Conservation (phyloP, 2,113 vertebrate genomes). For the Clupea harengus region DNA sequence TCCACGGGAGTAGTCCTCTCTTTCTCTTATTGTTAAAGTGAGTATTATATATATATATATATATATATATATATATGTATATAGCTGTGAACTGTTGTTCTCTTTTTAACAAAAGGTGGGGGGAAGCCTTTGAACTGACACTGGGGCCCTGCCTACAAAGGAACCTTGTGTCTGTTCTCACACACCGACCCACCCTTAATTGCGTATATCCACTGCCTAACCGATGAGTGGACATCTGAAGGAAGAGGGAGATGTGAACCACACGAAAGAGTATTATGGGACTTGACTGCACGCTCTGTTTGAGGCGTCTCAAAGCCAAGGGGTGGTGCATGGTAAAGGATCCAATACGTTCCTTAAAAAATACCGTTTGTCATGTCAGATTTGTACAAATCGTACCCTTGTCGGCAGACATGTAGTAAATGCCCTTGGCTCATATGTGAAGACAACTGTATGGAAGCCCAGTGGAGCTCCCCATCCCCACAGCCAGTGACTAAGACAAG, state of each 20-base stretch:
- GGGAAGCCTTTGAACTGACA: slow-evolving; percentile 59
- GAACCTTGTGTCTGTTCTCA: slow-evolving; percentile 43
- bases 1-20: slow-evolving; percentile 38
- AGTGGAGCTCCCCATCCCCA: background rate
- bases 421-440: background rate
- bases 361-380: background rate
- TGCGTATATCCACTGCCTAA: slow-evolving; percentile 10
- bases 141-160: slow-evolving; percentile 50
- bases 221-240: slow-evolving; percentile 12
- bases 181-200: slow-evolving; percentile 9
- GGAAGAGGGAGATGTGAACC: background rate
- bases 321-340: background rate
- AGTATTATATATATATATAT: too few species aligned
- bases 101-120: background rate
- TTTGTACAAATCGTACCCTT: background rate
- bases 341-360: background rate
- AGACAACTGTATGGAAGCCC: background rate
- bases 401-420: background rate
- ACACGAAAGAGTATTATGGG: background rate
- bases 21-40: slow-evolving; percentile 45
- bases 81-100: slow-evolving; percentile 26
- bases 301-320: background rate
- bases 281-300: too few species aligned
- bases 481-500: background rate
- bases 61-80: too few species aligned